Evolutionary conservation across 2,113 vertebrate genomes (phyloP), one percentile per base, ranked within the genome.

Genomic region (Equus quagga): DNA sequence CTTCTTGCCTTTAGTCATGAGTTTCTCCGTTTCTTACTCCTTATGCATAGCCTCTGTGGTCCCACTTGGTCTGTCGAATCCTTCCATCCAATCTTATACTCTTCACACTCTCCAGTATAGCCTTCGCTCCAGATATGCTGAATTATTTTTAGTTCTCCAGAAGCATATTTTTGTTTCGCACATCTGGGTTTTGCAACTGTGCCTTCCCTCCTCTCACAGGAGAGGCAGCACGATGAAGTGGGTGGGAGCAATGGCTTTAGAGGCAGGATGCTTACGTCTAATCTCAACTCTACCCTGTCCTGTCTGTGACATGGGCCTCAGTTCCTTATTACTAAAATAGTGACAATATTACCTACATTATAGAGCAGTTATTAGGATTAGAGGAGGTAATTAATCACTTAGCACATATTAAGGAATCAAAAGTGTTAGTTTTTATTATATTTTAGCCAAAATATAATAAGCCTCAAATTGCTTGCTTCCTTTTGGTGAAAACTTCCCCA

Each of bases 141-240:
- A 51, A 8, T 24, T 46, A 19, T 2, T 60, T 65, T 87, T n/a
- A 89, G 23, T 96, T 92, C 41, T 78, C 7, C 6, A 67, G 92
- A 95, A 60, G 15, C 33, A 44, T 64, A 41, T 41, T 46, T 91
- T 26, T 64, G 13, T 76, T 72, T 93, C 56, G 41, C 4, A 14
- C 11, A 51, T 46, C 23, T 65, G 36, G 1, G 3, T 92, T 64
- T 73, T 33, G 12, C 23, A 69, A 36, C 62, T 46, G 5, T 24
- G 4, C 12, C 36, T 36, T 36, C 15, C n/a, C 36, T 80, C 12
- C 36, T 64, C 64, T 92, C 14, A 49, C 4, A 41, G 5, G 33
- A 79, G 49, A 94, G 28, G 26, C 8, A 54, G 11, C 0, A 5
- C 24, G 18, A 1, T 12, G 9, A 46, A 60, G 1, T 2, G 0